Conservation (phyloP, 2,888 invertebrate genomes). For the Hydrotaea diabolus region DNA sequence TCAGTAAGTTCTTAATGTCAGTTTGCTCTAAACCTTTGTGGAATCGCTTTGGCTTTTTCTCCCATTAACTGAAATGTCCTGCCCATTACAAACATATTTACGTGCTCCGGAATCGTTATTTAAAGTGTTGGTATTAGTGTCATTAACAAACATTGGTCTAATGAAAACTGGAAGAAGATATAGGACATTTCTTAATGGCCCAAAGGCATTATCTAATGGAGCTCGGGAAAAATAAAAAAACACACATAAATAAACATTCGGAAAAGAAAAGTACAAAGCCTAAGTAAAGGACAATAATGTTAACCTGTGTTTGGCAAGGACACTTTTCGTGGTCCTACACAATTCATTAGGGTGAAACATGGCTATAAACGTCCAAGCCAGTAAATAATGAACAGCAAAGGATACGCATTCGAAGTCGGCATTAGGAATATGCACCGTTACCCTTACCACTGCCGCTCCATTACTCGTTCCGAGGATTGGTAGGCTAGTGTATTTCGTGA, state of each 20-base stretch:
- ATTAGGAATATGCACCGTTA: background rate
- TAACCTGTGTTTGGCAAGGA: background rate
- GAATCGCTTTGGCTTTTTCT: background rate
- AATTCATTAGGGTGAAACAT: background rate
- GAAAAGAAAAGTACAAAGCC: background rate
- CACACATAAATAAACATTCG: constrained; percentile 1
- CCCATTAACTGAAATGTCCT: background rate
- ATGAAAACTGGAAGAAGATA: constrained; percentile 57
- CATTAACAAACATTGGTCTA: constrained; percentile 44
- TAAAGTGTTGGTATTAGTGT: constrained; percentile 48
- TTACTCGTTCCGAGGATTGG: too few relatives aligned
- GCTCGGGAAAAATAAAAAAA: background rate
- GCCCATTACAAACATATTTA: constrained; percentile 60
- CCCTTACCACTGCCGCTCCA: background rate
- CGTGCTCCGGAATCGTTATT: constrained; percentile 53
- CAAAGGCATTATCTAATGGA: constrained; percentile 67
- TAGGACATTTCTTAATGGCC: constrained; percentile 66
- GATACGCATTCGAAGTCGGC: background rate
- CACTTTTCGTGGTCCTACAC: background rate
- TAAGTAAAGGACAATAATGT: background rate
- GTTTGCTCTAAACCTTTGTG: background rate
- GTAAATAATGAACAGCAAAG: background rate
- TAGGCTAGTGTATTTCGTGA: too few relatives aligned
- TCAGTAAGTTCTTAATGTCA: constrained; percentile 37
- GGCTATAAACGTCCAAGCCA: background rate